Conservation (phyloP, 2,797 vertebrate species). For the Sebastes miniatus region DNA sequence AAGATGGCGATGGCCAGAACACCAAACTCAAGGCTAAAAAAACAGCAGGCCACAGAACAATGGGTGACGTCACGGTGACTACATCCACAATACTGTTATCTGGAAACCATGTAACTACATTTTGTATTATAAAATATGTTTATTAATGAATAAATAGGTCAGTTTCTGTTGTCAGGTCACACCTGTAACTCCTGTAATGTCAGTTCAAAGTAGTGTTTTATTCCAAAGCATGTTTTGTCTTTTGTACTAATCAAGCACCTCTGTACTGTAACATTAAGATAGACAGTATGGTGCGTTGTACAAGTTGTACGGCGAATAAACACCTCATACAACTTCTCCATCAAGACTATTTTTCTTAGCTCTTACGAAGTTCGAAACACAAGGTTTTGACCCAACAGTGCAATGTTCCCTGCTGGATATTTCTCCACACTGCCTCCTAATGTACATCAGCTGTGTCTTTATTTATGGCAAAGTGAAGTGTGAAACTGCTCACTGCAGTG, state of each 20-base stretch:
- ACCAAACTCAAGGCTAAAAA: too few relatives aligned
- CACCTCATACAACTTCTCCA: neutral
- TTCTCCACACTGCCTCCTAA: neutral
- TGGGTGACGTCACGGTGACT: too few relatives aligned
- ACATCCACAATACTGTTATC: too few relatives aligned
- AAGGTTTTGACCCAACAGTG: neutral
- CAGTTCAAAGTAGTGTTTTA: neutral
- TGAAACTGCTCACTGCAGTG: constrained; percentile 24
- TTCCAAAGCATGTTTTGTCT: neutral
- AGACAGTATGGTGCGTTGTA: neutral
- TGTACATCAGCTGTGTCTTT: constrained; percentile 37
- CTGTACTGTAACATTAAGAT: neutral
- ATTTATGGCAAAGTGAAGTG: constrained; percentile 41
- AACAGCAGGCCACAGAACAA: too few relatives aligned
- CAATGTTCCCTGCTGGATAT: neutral
- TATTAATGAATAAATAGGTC: too few relatives aligned
- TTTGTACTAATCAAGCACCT: neutral
- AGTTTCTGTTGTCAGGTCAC: neutral
- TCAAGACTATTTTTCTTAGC: neutral
- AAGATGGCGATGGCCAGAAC: too few relatives aligned
- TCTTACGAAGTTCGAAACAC: neutral
- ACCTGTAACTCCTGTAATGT: neutral
- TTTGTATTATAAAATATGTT: too few relatives aligned
- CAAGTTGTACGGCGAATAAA: neutral
- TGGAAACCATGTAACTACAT: too few relatives aligned